phyloP scores from a whole-genome alignment of 2,113 vertebrate species.

The Hippocampus zosterae region DNA sequence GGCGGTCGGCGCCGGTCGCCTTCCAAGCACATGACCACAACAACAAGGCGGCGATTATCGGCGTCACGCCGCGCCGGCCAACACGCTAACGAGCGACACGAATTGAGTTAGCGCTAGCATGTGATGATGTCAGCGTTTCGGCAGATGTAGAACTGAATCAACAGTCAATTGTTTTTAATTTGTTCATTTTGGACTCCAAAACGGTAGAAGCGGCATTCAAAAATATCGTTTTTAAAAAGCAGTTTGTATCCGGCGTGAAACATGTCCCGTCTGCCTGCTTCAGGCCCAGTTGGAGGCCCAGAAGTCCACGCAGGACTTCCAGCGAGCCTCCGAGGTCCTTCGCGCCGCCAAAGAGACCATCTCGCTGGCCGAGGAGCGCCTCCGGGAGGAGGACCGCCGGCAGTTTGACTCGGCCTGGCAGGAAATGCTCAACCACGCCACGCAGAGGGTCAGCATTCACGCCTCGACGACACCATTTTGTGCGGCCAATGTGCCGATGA shows the following conservation, averaged over 20 bases:
- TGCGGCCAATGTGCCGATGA: not conserved
- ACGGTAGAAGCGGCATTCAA: too few species aligned
- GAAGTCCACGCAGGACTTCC: constrained; percentile 92
- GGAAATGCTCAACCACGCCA: constrained; percentile 98
- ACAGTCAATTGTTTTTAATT: too few species aligned
- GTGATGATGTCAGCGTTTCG: constrained; percentile 35
- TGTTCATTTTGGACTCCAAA: too few species aligned
- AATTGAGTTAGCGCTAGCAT: constrained; percentile 49
- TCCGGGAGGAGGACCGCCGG: constrained; percentile 89
- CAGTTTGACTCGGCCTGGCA: constrained; percentile 98
- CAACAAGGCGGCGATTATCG: constrained; percentile 45
- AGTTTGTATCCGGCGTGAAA: too few species aligned
- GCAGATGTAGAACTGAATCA: not conserved
- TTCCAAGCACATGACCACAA: not conserved
- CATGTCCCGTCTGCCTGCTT: too few species aligned
- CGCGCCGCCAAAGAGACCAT: constrained; percentile 95
- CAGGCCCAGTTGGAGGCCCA: constrained; percentile 93
- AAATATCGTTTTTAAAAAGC: not conserved
- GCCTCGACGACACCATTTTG: not conserved
- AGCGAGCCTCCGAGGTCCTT: constrained; percentile 89
- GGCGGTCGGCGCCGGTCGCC: too few species aligned
- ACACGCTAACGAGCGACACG: constrained; percentile 16
- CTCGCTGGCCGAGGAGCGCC: constrained; percentile 85
- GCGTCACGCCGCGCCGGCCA: constrained; percentile 20
- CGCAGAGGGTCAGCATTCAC: constrained; percentile 78